Evolutionary conservation across 1,140 invertebrate species (phyloP), one percentile per base, ranked within the genome.

Genomic region (Drosophila insularis): DNA sequence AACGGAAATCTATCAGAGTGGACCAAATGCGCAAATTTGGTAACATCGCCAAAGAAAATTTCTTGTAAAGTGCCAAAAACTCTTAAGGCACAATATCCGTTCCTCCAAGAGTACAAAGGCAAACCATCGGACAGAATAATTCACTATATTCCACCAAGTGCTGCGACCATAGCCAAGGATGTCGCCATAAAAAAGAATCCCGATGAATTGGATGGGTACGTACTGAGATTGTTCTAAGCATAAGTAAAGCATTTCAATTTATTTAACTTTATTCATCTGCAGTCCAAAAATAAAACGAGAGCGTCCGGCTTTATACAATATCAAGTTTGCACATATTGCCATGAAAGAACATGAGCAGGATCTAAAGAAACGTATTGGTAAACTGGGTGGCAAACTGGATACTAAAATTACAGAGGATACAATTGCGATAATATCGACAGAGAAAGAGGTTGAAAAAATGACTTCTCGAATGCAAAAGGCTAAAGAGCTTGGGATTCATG

Each of bases 1-100:
- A 91, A 90, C 63, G 98, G 98, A 46, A 93, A 96, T 91, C 78
- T 98, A 35, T 96, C 95, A 21, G 98, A 98, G 91, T 99, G 98
- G 97, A 96, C 96, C 0, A 97, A 97, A 92, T 99, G 98, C 92
- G 93, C 94, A 46, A 95, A 95, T 76, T 86, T 95, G 7, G 95
- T 95, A 0, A 94, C 94, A 78, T 93, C 95, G 19, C 98, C 98
- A 6, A 93, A 95, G 79, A 92, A 97, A 62, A 94, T 90, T n/a
- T 91, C 94, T 53, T 97, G 98, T 79, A 94, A 94, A 81, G 92
- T 99, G 32, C 96, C 98, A 1, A 91, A 92, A 14, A 93, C 95
- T 23, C 93, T 96, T 1, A 94, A 95, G 85, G 93, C 95, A 71
- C 80, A 93, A 2, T 93, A 93, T 72, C 66, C 92, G 0, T 94